phyloP scores from a whole-genome alignment of 2,797 vertebrate genomes.

The Taeniopygia guttata region DNA sequence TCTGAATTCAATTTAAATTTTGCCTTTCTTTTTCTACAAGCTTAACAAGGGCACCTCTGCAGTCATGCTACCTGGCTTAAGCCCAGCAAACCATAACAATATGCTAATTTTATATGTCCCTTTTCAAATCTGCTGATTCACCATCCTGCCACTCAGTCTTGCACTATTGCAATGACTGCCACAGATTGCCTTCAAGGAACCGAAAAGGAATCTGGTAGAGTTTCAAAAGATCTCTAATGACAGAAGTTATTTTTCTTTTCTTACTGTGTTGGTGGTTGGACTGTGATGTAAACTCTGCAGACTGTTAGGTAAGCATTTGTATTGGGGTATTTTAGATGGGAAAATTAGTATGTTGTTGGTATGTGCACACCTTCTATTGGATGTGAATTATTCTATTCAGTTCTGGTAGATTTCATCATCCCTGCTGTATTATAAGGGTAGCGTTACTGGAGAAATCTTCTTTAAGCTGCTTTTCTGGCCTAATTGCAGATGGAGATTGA shows the following conservation, averaged over 20 bases:
- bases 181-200: background rate
- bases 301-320: background rate
- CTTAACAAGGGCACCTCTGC: background rate
- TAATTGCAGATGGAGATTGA: background rate
- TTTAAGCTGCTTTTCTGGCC: background rate
- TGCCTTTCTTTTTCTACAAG: background rate
- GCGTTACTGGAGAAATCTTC: background rate
- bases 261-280: background rate
- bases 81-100: background rate
- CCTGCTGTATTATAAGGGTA: background rate
- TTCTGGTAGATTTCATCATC: background rate
- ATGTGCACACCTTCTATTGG: background rate
- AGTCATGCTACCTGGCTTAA: background rate
- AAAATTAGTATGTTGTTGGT: background rate
- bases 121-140: background rate
- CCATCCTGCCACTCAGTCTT: background rate
- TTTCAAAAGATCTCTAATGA: background rate
- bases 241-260: background rate
- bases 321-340: fast-evolving
- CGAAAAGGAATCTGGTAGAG: background rate
- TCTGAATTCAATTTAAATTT: background rate
- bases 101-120: background rate
- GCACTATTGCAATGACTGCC: background rate
- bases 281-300: background rate
- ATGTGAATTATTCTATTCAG: background rate